A percentile compares a stretch with the other conserved stretches of the same genome.
Conservation (phyloP, 1,140 invertebrate genomes). For the Cataglyphis hispanica region DNA sequence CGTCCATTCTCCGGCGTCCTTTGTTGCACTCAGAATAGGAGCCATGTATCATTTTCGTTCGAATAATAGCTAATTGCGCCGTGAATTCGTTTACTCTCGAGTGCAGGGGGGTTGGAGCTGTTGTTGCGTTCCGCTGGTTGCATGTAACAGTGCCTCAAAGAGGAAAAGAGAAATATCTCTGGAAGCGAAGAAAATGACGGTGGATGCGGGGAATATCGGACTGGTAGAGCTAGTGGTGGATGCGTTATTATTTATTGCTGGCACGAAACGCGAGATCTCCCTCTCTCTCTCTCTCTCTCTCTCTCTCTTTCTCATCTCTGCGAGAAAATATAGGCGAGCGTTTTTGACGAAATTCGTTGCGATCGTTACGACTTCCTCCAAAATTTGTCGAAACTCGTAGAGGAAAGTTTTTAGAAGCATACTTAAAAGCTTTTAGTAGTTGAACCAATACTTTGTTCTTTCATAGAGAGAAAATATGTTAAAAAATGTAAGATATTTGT, state of each 20-base stretch:
- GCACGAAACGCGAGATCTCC: conserved; percentile 15
- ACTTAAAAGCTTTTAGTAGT: conserved; percentile 41
- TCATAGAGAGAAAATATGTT: neutral
- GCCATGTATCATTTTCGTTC: conserved; percentile 64
- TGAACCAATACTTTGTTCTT: conserved; percentile 28
- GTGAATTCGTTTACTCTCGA: conserved; percentile 61
- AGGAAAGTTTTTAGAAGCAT: conserved; percentile 31
- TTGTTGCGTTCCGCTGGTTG: conserved; percentile 74
- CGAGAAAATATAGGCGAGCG: conserved; percentile 15
- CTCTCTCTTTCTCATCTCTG: conserved; percentile 22
- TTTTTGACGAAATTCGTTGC: conserved; percentile 38
- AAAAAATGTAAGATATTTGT: conserved; percentile 5
- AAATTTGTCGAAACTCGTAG: neutral
- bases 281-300: neutral
- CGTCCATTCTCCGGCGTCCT: conserved; percentile 56
- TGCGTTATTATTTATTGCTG: conserved; percentile 71
- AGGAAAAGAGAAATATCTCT: conserved; percentile 53
- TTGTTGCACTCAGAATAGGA: conserved; percentile 63
- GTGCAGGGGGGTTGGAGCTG: conserved; percentile 72
- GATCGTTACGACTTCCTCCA: conserved; percentile 17
- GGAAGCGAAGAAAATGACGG: conserved; percentile 46
- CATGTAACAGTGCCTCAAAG: conserved; percentile 50
- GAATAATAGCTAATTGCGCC: conserved; percentile 63
- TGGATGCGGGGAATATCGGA: conserved; percentile 47
- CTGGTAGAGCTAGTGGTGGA: conserved; percentile 47